These are phyloP conservation scores for Lepilemur ruficaudatus DNA, from an alignment of 2,797 vertebrate species.

Conservation along the genomic window DNA sequence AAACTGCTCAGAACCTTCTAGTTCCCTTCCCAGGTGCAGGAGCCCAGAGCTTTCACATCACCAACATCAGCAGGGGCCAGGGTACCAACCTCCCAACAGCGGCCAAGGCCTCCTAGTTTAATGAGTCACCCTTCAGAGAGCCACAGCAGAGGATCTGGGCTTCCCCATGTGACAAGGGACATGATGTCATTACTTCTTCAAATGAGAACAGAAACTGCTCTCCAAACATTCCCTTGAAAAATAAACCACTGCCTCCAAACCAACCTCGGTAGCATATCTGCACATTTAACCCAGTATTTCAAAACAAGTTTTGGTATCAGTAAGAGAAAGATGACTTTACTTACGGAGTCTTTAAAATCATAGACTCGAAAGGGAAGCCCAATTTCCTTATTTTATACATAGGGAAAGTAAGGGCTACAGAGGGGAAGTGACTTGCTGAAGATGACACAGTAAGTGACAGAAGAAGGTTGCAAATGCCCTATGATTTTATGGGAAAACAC, in stretches of 20 bases:
- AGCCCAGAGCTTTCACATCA: neutral
- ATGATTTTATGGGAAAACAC: neutral
- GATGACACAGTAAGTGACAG: neutral
- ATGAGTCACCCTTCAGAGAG: neutral
- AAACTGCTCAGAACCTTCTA: neutral
- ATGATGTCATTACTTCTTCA: neutral
- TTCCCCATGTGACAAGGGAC: neutral
- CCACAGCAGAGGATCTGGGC: neutral
- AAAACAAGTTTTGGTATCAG: neutral
- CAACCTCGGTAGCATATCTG: neutral
- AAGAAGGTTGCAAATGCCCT: neutral
- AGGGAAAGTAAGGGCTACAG: neutral
- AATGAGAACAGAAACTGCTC: neutral
- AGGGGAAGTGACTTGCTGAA: neutral
- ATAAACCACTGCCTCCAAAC: neutral
- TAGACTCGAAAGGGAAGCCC: neutral
- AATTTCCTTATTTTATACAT: slow-evolving; percentile 1
- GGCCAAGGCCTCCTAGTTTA: neutral
- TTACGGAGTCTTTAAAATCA: neutral
- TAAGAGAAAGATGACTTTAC: neutral
- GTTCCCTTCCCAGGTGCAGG: neutral
- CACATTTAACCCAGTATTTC: neutral
- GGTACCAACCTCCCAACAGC: neutral
- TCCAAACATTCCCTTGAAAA: slow-evolving; percentile 8
- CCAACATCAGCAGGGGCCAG: neutral